phyloP scores from a whole-genome alignment of 2,113 vertebrate species.

The Pollachius pollachius region DNA sequence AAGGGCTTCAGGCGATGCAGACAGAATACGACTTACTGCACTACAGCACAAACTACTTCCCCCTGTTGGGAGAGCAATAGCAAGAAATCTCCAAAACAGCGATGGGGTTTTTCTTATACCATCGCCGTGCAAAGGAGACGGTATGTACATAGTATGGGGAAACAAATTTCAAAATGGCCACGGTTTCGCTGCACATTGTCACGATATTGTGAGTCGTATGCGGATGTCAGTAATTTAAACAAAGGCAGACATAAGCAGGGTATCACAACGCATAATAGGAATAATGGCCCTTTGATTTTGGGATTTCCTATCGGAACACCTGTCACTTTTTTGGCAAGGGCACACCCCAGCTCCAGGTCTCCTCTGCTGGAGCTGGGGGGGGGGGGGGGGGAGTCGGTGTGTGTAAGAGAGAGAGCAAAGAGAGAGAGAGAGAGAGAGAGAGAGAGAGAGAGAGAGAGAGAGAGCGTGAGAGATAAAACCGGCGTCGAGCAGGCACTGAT shows the following conservation, averaged over 20 bases:
- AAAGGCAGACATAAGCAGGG: conserved; percentile 65
- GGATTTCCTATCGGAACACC: conserved; percentile 72
- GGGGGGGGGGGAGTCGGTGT: conserved; percentile 26
- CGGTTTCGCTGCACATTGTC: conserved; percentile 35
- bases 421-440: conserved; percentile 15
- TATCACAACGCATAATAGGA: conserved; percentile 70
- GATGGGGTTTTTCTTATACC: conserved; percentile 18
- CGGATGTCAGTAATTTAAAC: conserved; percentile 59
- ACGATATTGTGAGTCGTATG: conserved; percentile 44
- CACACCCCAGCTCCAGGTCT: conserved; percentile 58
- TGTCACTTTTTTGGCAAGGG: conserved; percentile 76
- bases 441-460: conserved; percentile 36
- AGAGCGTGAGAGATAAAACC: conserved; percentile 65
- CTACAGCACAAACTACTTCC: neutral
- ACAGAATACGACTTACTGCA: conserved; percentile 26
- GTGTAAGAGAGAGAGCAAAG: conserved; percentile 16
- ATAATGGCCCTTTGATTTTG: conserved; percentile 70
- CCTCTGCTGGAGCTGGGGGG: conserved; percentile 44
- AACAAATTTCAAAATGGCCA: conserved; percentile 5
- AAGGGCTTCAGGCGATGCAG: conserved; percentile 47
- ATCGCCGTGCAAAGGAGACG: neutral
- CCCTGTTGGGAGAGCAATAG: conserved; percentile 31
- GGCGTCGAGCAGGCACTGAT: conserved; percentile 71
- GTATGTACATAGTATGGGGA: no score
- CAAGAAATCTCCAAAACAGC: conserved; percentile 6